Base-by-base conservation (phyloP, 2,797 vertebrate genomes). In the Aulostomus chinensis region DNA sequence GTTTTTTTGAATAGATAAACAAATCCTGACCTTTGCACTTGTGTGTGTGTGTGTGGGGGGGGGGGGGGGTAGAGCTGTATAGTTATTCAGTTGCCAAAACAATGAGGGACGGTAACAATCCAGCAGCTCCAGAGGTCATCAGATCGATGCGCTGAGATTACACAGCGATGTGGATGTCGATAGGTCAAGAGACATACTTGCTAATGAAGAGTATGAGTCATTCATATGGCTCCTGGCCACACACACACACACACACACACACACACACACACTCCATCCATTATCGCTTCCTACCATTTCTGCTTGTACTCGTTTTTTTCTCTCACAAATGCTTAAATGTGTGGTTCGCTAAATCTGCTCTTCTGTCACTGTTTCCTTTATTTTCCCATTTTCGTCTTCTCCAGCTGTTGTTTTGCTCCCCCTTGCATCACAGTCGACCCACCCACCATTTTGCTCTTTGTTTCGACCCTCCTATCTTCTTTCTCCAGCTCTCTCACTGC, bases 151-250 rank as follows among this genome's bases (percentile, higher is more conserved):
- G 69, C 2, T 1, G 67, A 74, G 75, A 84, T 84, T 83, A 81
- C 66, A 52, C 37, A 45, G 67, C 39, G 26, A 83, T 73, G 80
- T 54, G 64, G 58, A 78, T 77, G 82, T 75, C 76, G 41, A 86
- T 83, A 86, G 86, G 82, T 86, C 78, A 82, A 56, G 58, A 72
- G 64, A 68, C 78, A 74, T 25, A 53, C 68, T 78, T n/a, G 9
- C 81, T 84, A 87, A 86, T 83, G 81, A 86, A 78, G 82, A 58
- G 79, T 84, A 85, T 80, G 71, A 83, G 68, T 84, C 80, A 75
- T 58, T 76, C 15, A 68, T 72, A 50, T 62, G 57, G 54, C 73
- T 69, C 17, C 28, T 9, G 34, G 64, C 76, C 47, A 45, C 60
- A 51, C 32, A 22, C 26, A 36, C 47, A 2, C 4, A 26, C 22